Conservation (phyloP, 2,113 vertebrate genomes). For the Rhabdomys dilectus region DNA sequence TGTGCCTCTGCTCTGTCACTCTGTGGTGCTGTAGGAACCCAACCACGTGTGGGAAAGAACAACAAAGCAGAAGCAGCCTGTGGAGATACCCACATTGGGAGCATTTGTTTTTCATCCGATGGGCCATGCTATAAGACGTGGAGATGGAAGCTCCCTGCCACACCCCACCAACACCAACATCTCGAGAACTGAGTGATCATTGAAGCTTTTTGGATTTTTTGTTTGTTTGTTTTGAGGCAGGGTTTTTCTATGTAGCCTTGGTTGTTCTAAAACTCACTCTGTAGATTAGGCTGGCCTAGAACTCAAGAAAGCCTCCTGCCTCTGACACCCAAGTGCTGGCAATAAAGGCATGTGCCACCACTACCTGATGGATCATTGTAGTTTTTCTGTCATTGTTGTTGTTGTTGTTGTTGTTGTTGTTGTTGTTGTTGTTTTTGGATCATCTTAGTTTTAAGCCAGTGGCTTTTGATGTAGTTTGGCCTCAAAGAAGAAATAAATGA, state of each 20-base stretch:
- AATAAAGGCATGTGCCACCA: not conserved
- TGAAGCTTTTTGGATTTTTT: not conserved
- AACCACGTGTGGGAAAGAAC: not conserved
- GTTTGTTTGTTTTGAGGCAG: not conserved
- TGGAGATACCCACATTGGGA: not conserved
- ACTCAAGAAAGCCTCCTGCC: not conserved
- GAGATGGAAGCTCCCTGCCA: not conserved
- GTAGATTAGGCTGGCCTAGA: not conserved
- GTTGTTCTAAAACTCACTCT: not conserved
- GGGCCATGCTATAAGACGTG: not conserved
- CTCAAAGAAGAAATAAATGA: not conserved
- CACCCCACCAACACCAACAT: not conserved
- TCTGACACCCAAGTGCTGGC: not conserved
- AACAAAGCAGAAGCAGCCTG: not conserved
- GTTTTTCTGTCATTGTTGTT: not conserved
- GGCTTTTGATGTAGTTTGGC: not conserved
- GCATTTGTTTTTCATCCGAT: not conserved
- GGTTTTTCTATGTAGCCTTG: not conserved
- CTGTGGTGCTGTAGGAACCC: not conserved
- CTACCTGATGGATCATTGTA: not conserved
- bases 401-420: too few species aligned
- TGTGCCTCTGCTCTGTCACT: not conserved
- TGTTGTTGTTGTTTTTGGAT: too few species aligned
- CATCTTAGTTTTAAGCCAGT: not conserved
- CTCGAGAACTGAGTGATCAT: not conserved